A percentile compares a stretch with the other conserved stretches of the same genome.
Conservation (phyloP, 2,888 invertebrate genomes). For the Kryphioiulus occultus region DNA sequence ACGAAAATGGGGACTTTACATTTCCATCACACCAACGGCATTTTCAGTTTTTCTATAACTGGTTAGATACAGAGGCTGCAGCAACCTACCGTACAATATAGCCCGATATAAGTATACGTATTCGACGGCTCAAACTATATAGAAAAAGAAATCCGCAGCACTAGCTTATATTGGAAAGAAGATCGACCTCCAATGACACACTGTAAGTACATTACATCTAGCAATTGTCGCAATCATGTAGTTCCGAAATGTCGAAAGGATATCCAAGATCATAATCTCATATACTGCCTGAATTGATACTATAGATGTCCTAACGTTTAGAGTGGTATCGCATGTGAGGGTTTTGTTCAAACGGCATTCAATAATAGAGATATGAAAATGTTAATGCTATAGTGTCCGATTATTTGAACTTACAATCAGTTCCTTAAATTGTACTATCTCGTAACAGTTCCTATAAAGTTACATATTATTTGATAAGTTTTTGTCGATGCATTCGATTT, state of each 20-base stretch:
- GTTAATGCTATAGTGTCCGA: not conserved
- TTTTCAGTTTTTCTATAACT: not conserved
- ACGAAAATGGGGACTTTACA: slow-evolving; percentile 38
- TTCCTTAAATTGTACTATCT: too few relatives aligned
- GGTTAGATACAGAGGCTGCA: not conserved
- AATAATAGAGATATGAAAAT: not conserved
- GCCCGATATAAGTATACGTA: not conserved
- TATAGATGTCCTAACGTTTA: not conserved
- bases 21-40: slow-evolving; percentile 33
- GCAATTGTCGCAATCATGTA: slow-evolving; percentile 38
- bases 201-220: not conserved
- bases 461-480: too few relatives aligned
- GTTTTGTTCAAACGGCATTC: not conserved
- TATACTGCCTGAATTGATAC: not conserved
- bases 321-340: not conserved
- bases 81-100: not conserved
- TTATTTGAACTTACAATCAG: too few relatives aligned
- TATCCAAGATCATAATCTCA: slow-evolving; percentile 11
- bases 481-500: too few relatives aligned
- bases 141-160: not conserved
- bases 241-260: slow-evolving; percentile 14
- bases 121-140: not conserved
- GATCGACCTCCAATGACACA: not conserved
- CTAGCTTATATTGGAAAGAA: slow-evolving; percentile 33
- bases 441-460: too few relatives aligned